Evolutionary conservation across 2,113 vertebrate species (phyloP).

Genomic region (Cyanoderma ruficeps): DNA sequence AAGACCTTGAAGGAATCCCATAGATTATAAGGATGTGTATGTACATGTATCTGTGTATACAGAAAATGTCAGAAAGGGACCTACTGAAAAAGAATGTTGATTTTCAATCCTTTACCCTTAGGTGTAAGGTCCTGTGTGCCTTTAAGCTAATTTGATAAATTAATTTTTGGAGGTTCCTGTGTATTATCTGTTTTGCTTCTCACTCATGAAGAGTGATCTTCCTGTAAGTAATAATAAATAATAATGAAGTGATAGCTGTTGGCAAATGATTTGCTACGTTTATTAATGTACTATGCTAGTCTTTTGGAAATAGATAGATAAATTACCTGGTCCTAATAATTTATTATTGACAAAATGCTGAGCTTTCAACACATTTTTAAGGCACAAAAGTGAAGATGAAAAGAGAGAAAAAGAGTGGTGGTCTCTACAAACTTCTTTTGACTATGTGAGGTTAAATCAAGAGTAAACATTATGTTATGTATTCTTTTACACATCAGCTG

Average conservation of each 20-base stretch:
- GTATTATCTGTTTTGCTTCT: background rate
- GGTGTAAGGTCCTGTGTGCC: background rate
- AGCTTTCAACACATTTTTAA: background rate
- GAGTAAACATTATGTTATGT: background rate
- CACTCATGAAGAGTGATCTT: background rate
- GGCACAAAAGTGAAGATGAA: background rate
- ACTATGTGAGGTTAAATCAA: background rate
- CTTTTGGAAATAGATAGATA: background rate
- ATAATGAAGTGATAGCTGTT: background rate
- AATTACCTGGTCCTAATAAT: background rate
- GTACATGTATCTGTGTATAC: rapidly evolving
- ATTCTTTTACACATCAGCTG: background rate
- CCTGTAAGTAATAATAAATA: background rate
- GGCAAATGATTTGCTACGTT: background rate
- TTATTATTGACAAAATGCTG: background rate
- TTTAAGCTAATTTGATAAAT: background rate
- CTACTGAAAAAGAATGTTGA: background rate
- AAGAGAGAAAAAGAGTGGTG: background rate
- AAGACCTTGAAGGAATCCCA: background rate
- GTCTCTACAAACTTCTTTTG: background rate
- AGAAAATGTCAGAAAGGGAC: background rate
- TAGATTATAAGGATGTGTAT: background rate
- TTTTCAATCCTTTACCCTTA: background rate
- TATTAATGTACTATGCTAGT: background rate
- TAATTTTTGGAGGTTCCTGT: background rate